Conservation (phyloP, 2,888 invertebrate species). For the Clunio marinus region DNA sequence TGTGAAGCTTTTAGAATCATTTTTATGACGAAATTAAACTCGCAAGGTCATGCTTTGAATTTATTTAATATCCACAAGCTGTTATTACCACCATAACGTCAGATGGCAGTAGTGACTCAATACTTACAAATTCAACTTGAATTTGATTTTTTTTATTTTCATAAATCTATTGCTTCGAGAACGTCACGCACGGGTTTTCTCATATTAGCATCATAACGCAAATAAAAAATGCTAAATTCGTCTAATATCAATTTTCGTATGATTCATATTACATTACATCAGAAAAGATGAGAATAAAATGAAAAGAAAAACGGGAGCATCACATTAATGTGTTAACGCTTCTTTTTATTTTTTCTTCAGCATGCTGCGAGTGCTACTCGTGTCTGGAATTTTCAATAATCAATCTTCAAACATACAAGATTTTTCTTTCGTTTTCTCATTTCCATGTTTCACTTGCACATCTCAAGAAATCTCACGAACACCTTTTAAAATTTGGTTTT, state of each 20-base stretch:
- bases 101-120: neutral
- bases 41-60: neutral
- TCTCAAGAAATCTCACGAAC: neutral
- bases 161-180: too few relatives aligned
- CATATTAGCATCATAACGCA: too few relatives aligned
- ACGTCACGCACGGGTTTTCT: too few relatives aligned
- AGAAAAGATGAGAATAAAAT: neutral
- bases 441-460: neutral
- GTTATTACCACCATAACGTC: neutral
- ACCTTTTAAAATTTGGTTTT: conserved; percentile 7
- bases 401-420: conserved; percentile 10
- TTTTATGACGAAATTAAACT: too few relatives aligned
- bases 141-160: too few relatives aligned
- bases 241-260: neutral
- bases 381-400: conserved; percentile 33
- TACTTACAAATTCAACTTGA: too few relatives aligned
- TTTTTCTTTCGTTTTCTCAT: neutral
- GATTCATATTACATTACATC: neutral
- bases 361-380: conserved; percentile 15
- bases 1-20: too few relatives aligned
- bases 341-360: neutral
- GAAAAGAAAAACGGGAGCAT: conserved; percentile 16
- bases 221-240: neutral
- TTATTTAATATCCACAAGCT: neutral
- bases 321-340: conserved; percentile 32